These are phyloP conservation scores for Lasioglossum lativentre DNA, from an alignment of 2,888 invertebrate species.

Conservation along the genomic window DNA sequence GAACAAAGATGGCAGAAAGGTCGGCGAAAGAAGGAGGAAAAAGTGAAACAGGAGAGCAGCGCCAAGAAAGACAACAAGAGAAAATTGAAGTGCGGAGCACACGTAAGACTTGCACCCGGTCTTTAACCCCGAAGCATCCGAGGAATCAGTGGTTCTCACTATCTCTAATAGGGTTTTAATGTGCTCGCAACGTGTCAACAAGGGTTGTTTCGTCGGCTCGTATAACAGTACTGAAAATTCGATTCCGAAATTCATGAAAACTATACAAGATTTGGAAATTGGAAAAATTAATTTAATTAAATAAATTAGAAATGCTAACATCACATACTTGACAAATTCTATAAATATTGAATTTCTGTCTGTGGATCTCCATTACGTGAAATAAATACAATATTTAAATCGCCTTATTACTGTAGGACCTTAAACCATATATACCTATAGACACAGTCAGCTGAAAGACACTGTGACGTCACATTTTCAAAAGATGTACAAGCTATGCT, in stretches of 20 bases:
- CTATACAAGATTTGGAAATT: no score
- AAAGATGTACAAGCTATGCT: no score
- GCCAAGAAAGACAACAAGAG: slow-evolving; percentile 67
- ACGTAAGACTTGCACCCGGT: slow-evolving; percentile 76
- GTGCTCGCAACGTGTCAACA: neutral
- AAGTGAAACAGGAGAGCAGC: slow-evolving; percentile 53
- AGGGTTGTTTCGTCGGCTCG: neutral
- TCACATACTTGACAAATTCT: neutral
- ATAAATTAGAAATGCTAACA: neutral
- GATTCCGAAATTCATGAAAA: neutral
- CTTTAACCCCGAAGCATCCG: slow-evolving; percentile 74
- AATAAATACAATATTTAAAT: no score
- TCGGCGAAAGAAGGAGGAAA: slow-evolving; percentile 43
- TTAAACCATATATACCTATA: no score
- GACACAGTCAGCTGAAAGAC: no score
- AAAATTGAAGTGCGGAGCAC: slow-evolving; percentile 70
- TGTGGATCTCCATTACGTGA: no score
- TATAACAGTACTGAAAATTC: neutral
- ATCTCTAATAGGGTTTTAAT: slow-evolving; percentile 10
- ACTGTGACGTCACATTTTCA: no score
- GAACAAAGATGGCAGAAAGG: slow-evolving; percentile 40
- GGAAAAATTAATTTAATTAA: neutral
- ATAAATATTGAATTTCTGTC: neutral
- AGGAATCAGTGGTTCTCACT: slow-evolving; percentile 70
- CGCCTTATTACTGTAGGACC: no score